Evolutionary conservation across 2,797 vertebrate genomes (phyloP).

Genomic region (Coregonus sp.): DNA sequence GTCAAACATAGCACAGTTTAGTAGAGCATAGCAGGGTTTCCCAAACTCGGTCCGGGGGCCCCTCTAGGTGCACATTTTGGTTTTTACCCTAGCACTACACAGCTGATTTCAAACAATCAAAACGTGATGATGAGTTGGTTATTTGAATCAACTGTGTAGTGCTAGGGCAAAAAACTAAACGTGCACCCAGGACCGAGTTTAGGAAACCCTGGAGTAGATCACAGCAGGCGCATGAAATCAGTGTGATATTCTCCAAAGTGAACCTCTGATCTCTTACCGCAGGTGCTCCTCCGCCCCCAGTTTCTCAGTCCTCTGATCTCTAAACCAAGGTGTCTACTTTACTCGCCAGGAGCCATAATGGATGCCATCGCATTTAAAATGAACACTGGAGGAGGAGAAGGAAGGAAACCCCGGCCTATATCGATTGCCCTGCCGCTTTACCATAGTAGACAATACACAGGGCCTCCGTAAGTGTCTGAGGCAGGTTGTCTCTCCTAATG

Average conservation of each 20-base stretch:
- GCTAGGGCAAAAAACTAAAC: too few species aligned
- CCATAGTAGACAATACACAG: constrained; percentile 31
- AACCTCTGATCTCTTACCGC: constrained; percentile 29
- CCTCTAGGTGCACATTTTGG: too few species aligned
- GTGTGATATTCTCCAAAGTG: constrained; percentile 22
- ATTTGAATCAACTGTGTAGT: too few species aligned
- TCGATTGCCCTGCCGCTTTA: constrained; percentile 61
- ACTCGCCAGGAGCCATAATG: constrained; percentile 54
- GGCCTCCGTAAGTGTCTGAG: constrained; percentile 36
- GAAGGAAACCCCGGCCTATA: constrained; percentile 47
- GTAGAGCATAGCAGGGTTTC: too few species aligned
- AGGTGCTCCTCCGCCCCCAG: constrained; percentile 31
- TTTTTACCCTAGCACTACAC: too few species aligned
- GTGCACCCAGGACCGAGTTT: too few species aligned
- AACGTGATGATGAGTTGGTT: too few species aligned
- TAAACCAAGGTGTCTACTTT: constrained; percentile 53
- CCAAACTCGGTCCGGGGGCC: too few species aligned
- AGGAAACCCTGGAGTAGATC: not conserved
- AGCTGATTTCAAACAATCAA: too few species aligned
- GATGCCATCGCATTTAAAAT: constrained; percentile 52
- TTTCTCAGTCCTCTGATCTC: constrained; percentile 27
- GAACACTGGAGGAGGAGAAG: constrained; percentile 52
- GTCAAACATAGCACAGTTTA: too few species aligned
- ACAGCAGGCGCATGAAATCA: not conserved
- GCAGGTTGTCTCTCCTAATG: constrained; percentile 62